Evolutionary conservation across 2,888 invertebrate species (phyloP).

Genomic region (Hipparchia sbordonii): DNA sequence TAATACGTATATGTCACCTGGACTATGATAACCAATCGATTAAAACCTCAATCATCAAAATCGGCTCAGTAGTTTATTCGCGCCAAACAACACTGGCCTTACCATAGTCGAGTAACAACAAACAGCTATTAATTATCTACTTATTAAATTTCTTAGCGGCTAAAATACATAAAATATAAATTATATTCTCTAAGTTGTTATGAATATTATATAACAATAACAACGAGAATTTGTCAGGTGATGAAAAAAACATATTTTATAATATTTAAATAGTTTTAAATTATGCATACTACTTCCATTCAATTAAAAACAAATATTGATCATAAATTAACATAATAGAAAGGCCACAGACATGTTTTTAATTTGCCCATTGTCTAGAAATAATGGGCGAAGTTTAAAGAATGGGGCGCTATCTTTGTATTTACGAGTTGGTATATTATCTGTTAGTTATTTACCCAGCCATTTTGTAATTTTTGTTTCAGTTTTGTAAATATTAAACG

Average conservation of each 20-base stretch:
- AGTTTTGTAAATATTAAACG: slow-evolving; percentile 1
- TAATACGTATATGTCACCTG: too few species aligned
- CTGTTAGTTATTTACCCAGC: not conserved
- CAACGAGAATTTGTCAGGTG: too few species aligned
- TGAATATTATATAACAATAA: too few species aligned
- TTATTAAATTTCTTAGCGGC: too few species aligned
- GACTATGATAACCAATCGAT: too few species aligned
- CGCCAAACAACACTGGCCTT: too few species aligned
- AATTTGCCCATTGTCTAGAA: not conserved
- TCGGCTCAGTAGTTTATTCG: too few species aligned
- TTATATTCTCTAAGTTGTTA: too few species aligned
- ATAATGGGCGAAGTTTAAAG: not conserved
- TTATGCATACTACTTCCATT: not conserved
- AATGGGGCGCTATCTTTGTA: slow-evolving; percentile 8
- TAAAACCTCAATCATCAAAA: too few species aligned
- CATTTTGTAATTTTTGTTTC: not conserved
- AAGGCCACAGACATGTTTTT: slow-evolving; percentile 6
- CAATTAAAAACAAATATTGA: slow-evolving; percentile 10
- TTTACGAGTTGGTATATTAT: not conserved
- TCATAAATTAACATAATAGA: slow-evolving; percentile 16
- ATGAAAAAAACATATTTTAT: not conserved
- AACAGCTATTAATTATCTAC: too few species aligned
- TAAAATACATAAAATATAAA: too few species aligned
- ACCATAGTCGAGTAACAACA: too few species aligned
- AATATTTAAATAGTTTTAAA: not conserved